Percentiles rank a stretch among this genome's conserved stretches.
These are phyloP conservation scores for Papilio gigon DNA, from an alignment of 2,888 invertebrate genomes.

Conservation along the genomic window DNA sequence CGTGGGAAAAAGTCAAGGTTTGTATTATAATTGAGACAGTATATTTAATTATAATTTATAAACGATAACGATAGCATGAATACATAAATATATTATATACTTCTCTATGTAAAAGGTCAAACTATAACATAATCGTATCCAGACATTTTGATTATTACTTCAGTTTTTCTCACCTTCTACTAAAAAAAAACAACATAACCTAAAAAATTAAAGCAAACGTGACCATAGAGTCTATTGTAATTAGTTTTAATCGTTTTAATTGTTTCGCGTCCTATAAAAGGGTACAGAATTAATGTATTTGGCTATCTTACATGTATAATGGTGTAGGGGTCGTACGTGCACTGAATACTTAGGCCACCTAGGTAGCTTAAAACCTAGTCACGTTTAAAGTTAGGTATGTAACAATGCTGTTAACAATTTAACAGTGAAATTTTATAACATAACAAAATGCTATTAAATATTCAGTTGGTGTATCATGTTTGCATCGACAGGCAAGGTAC, in stretches of 20 bases:
- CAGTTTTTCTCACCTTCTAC: not conserved
- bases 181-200: not conserved
- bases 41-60: not conserved
- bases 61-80: not conserved
- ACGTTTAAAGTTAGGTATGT: conserved; percentile 58
- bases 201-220: not conserved
- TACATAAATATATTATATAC: not conserved
- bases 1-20: conserved; percentile 27
- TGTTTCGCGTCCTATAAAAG: conserved; percentile 38
- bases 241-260: conserved; percentile 35
- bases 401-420: conserved; percentile 49
- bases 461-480: conserved; percentile 5
- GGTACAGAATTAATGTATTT: conserved; percentile 47
- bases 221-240: not conserved
- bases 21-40: not conserved
- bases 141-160: not conserved
- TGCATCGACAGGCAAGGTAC: conserved; percentile 5
- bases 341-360: conserved; percentile 54
- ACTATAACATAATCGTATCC: not conserved
- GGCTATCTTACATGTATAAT: conserved; percentile 62
- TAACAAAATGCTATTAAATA: conserved; percentile 27
- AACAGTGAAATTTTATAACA: conserved; percentile 44
- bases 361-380: conserved; percentile 53
- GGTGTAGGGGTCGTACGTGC: conserved; percentile 60
- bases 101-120: too few species aligned